Base-by-base conservation (phyloP, 2,113 vertebrate genomes). In the Rousettus leschenaultii region DNA sequence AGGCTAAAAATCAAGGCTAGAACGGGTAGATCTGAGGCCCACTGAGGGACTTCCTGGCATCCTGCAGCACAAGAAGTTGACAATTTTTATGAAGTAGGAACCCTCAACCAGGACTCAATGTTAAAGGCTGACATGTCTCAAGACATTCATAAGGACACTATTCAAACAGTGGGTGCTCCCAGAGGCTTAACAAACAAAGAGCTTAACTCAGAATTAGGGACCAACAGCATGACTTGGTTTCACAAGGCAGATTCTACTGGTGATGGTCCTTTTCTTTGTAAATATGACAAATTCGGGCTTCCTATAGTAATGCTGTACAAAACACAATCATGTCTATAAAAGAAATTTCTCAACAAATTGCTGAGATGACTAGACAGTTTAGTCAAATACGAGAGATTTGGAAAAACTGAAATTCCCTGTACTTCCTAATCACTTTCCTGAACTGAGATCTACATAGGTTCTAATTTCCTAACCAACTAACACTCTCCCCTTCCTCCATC, bases 401-500 rank as follows among this genome's bases (percentile, higher is more conserved):
- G 78, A 89, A 94, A 77, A 77, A 59, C 19, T 53, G 33, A 88
- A 96, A 91, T 66, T 74, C 57, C 73, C 77, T 13, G 8, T 18
- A 26, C 71, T 84, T 94, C 8, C 38, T 77, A 85, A 24, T 84
- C 83, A 85, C 78, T 95, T 89, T 89, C 18, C 51, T 74, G 73
- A 95, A 73, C 43, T 10, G n/a, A 92, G 83, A 87, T 48, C 73
- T 33, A 55, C 7, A 21, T 14, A 79, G 61, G 45, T 30, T 94
- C 86, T 82, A 95, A 89, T 86, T 79, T 91, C 59, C 78, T 71
- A 75, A 84, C 84, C 95, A 95, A 70, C 61, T 92, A 91, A 82
- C 73, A 59, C 22, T 82, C 24, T 68, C 43, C 55, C 24, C 26
- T 57, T 57, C 77, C 91, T 48, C 82, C n/a, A 68, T 57, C 73